Evolutionary conservation across 2,797 vertebrate genomes (phyloP), one percentile per base, ranked within the genome.

Genomic region (Anguilla megastoma): DNA sequence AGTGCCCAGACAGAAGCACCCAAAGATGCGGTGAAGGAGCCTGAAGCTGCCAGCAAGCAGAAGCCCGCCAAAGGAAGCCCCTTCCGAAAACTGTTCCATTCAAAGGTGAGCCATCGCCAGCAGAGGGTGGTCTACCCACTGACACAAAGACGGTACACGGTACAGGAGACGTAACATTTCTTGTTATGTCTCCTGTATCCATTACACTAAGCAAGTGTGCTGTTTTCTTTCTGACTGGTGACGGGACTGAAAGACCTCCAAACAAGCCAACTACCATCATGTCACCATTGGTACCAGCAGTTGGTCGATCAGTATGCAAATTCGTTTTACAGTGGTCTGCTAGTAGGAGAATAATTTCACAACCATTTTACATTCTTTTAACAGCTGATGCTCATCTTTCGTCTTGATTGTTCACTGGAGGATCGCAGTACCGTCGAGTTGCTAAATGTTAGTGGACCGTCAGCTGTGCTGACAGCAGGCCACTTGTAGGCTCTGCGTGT

Each of bases 81-180:
- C 56, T 96, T 98, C 92, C 95, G 96, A 90, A 98, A 95, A 93
- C 92, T 99, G 91, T 99, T 99, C 94, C 97, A 95, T 91, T 91
- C 95, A 91, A 99, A 99, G 98, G 98, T 98, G 94, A 92, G 88
- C 10, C 50, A 86, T 36, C 30, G 4, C 74, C 16, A 30, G 33
- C 30, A 45, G 74, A 5, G 3, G 74, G 18, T 27, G 24, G 60
- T 63, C 60, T 63, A 58, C 56, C 56, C 12, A 12, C 30, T 21
- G 69, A 74, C 10, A 36, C 27, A 36, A 33, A 36, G 1, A 5
- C 33, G 30, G 9, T 80, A 80, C 6, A 21, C 7, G 45, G 41
- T 14, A 71, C 63, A 58, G 16, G 54, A 10, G 5, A 14, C 18
- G 9, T 33, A 36, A 12, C 41, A 45, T 45, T 36, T 30, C 36